Percentiles rank a stretch among this genome's conserved stretches.
Evolutionary conservation across 2,113 vertebrate species (phyloP).

Genomic region (Varanus komodoensis): DNA sequence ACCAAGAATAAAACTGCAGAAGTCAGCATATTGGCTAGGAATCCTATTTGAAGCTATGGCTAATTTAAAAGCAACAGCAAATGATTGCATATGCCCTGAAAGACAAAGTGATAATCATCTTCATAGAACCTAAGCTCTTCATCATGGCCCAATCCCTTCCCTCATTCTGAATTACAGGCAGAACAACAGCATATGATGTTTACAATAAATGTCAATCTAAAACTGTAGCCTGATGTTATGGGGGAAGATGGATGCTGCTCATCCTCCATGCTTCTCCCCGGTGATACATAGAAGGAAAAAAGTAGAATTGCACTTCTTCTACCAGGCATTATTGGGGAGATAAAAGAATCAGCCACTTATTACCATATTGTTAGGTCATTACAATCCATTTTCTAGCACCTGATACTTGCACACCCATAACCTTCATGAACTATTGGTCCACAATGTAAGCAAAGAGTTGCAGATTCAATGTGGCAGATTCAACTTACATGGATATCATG

Average conservation of each 20-base stretch:
- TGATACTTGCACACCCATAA: not conserved
- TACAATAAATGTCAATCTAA: not conserved
- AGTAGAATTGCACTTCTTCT: not conserved
- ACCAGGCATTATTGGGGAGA: too few relatives aligned
- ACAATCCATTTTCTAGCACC: not conserved
- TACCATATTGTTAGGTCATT: not conserved
- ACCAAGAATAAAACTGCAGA: not conserved
- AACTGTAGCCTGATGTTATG: not conserved
- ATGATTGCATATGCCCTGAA: not conserved
- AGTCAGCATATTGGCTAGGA: not conserved
- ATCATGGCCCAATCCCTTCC: not conserved
- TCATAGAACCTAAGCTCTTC: not conserved
- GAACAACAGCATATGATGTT: not conserved
- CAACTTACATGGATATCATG: not conserved
- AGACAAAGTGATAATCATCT: not conserved
- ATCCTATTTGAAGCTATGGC: not conserved
- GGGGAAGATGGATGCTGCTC: not conserved
- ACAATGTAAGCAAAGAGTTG: not conserved
- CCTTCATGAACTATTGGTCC: not conserved
- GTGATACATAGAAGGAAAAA: not conserved
- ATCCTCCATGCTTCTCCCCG: not conserved
- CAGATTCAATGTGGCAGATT: not conserved
- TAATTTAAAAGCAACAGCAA: not conserved
- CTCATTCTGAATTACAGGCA: not conserved
- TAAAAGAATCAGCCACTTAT: not conserved